Evolutionary conservation across 2,888 invertebrate species (phyloP).

Genomic region (Chironomus riparius): DNA sequence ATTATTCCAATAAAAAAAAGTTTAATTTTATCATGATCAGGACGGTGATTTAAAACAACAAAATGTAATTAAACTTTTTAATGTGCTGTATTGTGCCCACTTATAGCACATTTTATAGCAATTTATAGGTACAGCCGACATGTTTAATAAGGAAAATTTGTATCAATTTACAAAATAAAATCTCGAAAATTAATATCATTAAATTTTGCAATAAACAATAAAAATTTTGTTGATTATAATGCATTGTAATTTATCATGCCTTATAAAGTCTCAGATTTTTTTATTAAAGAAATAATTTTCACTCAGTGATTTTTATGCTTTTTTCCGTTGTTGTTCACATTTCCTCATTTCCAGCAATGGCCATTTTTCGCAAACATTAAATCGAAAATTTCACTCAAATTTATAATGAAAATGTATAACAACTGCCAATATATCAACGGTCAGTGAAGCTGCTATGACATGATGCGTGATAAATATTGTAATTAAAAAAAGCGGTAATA

Average conservation of each 20-base stretch:
- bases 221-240: background rate
- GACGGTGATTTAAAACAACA: too few species aligned
- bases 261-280: background rate
- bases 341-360: background rate
- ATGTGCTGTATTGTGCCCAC: background rate
- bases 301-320: background rate
- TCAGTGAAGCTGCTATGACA: background rate
- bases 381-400: background rate
- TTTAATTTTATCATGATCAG: too few species aligned
- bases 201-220: slow-evolving; percentile 7
- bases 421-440: background rate
- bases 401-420: background rate
- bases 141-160: background rate
- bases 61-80: too few species aligned
- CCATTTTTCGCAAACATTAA: background rate
- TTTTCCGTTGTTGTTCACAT: background rate
- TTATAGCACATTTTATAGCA: background rate
- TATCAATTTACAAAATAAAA: too few species aligned
- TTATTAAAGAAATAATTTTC: background rate
- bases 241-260: background rate
- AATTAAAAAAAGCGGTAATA: background rate
- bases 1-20: too few species aligned
- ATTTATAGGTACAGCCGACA: background rate
- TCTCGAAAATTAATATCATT: too few species aligned
- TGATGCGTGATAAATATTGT: background rate